Evolutionary conservation across 2,888 invertebrate species (phyloP), one percentile per base, ranked within the genome.

Genomic region (Synanthedon vespiformis): DNA sequence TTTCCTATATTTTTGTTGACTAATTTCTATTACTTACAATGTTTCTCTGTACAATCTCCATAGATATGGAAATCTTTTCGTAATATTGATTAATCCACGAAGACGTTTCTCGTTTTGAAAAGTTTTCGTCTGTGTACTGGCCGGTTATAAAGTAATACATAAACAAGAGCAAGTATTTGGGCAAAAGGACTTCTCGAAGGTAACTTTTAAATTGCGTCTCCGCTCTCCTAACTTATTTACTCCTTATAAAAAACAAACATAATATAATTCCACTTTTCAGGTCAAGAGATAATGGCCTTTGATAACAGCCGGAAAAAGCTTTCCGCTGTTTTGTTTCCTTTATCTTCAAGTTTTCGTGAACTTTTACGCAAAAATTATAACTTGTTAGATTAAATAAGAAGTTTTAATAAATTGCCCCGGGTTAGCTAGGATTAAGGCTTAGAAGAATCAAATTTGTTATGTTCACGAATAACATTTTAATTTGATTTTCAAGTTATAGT

Each of bases 251-350:
- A 79, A 73, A 74, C 74, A 79, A 82, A 80, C 83, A 82, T 84
- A 85, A 85, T 84, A 83, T 84, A 81, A 85, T 85, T 82, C 80
- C 75, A 80, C 75, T 80, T 84, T 82, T 80, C 80, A 85, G 84
- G 82, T 85, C 85, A 83, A 77, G 72, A 81, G 83, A 83, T 86
- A 86, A 85, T 84, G 80, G 81, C 74, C 78, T 84, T 82, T 85
- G 84, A 84, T 85, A 85, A 83, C 77, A 80, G 79, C 72, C 77
- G 78, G 82, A 80, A 78, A 84, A 85, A 86, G 86, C 85, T 86
- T 85, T 86, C 84, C 84, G 83, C 79, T 86, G 85, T 84, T 86
- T 83, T 83, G 82, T 82, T 85, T 81, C 80, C 77, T 83, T 82
- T 84, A 81, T 83, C 81, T 78, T 69, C 65, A 74, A 84, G 78